Conservation (phyloP, 2,888 invertebrate genomes). For the Tachina grossa region DNA sequence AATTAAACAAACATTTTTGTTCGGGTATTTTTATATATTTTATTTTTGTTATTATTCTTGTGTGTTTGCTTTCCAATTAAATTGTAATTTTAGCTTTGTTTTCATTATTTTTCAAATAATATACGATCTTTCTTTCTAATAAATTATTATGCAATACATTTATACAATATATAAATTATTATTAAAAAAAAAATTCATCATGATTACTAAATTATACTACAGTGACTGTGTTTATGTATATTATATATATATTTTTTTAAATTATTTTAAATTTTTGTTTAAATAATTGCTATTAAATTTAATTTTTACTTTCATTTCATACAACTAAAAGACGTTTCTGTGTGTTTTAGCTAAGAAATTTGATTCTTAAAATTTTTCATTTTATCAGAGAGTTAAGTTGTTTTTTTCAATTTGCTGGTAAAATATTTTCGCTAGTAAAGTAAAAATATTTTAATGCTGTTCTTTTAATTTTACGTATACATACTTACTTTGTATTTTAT, state of each 20-base stretch:
- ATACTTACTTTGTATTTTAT: not conserved
- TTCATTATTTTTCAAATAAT: constrained; percentile 62
- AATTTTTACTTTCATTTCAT: not conserved
- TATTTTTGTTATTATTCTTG: constrained; percentile 39
- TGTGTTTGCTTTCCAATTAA: constrained; percentile 65
- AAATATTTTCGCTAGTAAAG: not conserved
- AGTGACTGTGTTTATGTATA: constrained; percentile 15
- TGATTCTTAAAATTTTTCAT: constrained; percentile 22
- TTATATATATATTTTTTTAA: constrained; percentile 8
- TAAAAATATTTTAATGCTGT: not conserved
- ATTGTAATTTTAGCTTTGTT: constrained; percentile 57
- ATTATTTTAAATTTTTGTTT: constrained; percentile 9
- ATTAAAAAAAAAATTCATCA: constrained; percentile 45
- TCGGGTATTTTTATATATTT: constrained; percentile 50
- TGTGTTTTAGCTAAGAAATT: constrained; percentile 5
- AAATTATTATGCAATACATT: constrained; percentile 68
- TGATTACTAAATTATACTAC: constrained; percentile 57
- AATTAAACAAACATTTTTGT: constrained; percentile 21
- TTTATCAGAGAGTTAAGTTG: constrained; percentile 3
- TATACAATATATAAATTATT: constrained; percentile 63
- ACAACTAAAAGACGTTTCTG: constrained; percentile 11
- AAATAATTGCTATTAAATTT: constrained; percentile 6
- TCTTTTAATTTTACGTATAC: constrained; percentile 8
- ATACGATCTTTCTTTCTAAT: constrained; percentile 59
- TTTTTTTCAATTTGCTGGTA: not conserved